Base-by-base conservation (phyloP, 2,888 invertebrate species). In the Drosophila kambysellisi region DNA sequence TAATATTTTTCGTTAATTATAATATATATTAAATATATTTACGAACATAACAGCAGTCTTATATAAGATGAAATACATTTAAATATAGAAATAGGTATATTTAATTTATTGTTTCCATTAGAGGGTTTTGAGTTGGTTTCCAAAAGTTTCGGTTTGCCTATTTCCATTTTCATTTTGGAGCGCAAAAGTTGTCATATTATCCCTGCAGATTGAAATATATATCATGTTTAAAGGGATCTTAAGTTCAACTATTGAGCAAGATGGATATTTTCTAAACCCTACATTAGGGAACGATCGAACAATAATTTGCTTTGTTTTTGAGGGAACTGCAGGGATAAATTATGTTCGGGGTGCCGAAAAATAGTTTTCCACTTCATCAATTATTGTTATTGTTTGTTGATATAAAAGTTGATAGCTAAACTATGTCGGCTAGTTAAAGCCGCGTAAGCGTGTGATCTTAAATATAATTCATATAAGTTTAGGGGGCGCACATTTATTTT, bases 21-120 rank as follows among this genome's bases (percentile, higher is more conserved):
- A 89, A 79, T 91, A 90, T 92, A 91, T 91, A 89, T 90, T 88
- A 84, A 83, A 88, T 91, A 91, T 91, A 91, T 91, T 91, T 92
- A 92, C 91, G 92, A 93, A 93, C 92, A 92, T 92, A 93, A 93
- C 92, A 92, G 93, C 93, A 93, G 93, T 93, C 93, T 93, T 93
- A 92, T 93, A 91, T 91, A 92, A 91, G 91, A 92, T 92, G 91
- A 92, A 91, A 91, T 92, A 88, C 90, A 81, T 78, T 78, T 70
- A 83, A 75, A 75, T 81, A 82, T 82, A 80, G 81, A 83, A 84
- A 81, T 80, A 83, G 70, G 68, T 81, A 88, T 83, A 76, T 81
- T 81, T 77, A 79, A 73, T 79, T 87, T 89, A 85, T 88, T 82
- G 81, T 91, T 81, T 89, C 83, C 79, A 86, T 82, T 88, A 82